phyloP scores from a whole-genome alignment of 2,797 vertebrate genomes.

The Myiothlypis chrysogaster region DNA sequence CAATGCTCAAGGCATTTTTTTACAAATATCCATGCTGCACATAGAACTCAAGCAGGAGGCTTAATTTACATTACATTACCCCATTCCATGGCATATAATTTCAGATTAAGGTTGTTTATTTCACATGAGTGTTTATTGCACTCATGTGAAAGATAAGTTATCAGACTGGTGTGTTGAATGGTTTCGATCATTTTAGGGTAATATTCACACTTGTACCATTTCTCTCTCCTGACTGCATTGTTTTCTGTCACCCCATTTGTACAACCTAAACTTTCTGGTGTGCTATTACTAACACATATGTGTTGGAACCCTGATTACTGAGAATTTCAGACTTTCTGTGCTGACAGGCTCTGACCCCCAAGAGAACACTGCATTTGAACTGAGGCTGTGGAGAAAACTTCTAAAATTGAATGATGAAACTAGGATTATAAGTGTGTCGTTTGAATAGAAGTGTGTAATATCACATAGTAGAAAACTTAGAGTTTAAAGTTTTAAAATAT shows the following conservation, averaged over 20 bases:
- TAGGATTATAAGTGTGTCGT: not conserved
- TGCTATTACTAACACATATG: not conserved
- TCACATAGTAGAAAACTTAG: not conserved
- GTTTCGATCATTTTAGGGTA: slow-evolving; percentile 6
- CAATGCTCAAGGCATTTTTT: not conserved
- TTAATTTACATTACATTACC: not conserved
- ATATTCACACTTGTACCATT: not conserved
- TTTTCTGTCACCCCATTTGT: not conserved
- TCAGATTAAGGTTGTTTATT: not conserved
- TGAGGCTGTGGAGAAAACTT: not conserved
- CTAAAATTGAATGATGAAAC: not conserved
- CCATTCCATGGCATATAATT: not conserved
- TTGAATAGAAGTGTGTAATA: not conserved
- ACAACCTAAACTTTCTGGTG: not conserved
- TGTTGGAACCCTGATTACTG: not conserved
- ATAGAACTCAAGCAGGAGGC: not conserved
- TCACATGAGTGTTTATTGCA: not conserved
- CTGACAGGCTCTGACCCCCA: not conserved
- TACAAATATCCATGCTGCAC: not conserved
- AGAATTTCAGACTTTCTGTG: not conserved
- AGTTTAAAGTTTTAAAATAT: not conserved
- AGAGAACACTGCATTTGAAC: not conserved
- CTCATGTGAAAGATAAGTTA: not conserved
- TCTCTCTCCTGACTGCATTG: not conserved
- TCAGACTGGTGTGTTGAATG: not conserved